A percentile compares a stretch with the other conserved stretches of the same genome.
phyloP scores from a whole-genome alignment of 1,140 invertebrate genomes.

The Macrobrachium rosenbergii region DNA sequence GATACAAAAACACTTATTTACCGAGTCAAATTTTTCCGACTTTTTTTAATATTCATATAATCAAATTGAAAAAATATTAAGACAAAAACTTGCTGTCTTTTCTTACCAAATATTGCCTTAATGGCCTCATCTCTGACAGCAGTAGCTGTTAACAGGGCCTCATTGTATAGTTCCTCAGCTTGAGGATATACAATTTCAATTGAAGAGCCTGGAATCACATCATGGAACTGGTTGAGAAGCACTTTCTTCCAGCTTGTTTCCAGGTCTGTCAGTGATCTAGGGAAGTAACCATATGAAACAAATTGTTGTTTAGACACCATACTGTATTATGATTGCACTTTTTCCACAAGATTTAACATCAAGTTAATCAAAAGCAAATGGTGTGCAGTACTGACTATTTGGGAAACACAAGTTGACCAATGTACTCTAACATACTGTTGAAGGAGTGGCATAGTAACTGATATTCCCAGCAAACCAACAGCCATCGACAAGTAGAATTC shows the following conservation, averaged over 20 bases:
- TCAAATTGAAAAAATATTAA: too few species aligned
- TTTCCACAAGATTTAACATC: too few species aligned
- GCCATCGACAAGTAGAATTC: constrained; percentile 70
- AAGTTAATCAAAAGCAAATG: too few species aligned
- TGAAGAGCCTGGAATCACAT: constrained; percentile 75
- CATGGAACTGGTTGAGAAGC: constrained; percentile 76
- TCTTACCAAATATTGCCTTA: constrained; percentile 31
- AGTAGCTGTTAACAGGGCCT: constrained; percentile 56
- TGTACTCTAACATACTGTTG: too few species aligned
- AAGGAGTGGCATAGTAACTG: neutral
- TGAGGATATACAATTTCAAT: constrained; percentile 72
- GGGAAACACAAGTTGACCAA: too few species aligned
- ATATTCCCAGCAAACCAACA: constrained; percentile 45
- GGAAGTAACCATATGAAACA: too few species aligned
- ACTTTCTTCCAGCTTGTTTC: constrained; percentile 73
- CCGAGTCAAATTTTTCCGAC: too few species aligned
- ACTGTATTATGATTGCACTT: too few species aligned
- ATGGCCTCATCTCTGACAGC: constrained; percentile 48
- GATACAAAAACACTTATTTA: too few species aligned
- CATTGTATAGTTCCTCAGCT: constrained; percentile 67
- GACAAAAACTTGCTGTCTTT: neutral
- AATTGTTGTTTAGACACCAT: too few species aligned
- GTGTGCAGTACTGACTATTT: too few species aligned
- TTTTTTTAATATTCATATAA: too few species aligned
- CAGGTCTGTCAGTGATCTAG: constrained; percentile 26